Evolutionary conservation across 2,888 invertebrate species (phyloP).

Genomic region (Zelleria hepariella): DNA sequence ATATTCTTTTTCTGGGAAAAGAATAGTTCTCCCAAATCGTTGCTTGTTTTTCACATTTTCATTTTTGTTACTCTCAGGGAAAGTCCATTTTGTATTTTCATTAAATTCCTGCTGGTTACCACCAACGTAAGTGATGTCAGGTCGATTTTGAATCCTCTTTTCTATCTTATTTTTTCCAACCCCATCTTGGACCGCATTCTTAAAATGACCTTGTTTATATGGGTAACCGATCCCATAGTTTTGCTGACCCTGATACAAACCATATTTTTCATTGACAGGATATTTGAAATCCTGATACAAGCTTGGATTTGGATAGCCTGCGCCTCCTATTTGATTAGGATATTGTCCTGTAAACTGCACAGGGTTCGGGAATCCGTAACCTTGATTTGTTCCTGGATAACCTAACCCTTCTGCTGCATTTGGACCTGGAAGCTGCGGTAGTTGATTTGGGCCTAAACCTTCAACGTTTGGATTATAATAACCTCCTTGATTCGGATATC

Average conservation of each 20-base stretch:
- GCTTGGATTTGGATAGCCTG: conserved; percentile 10
- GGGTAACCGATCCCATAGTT: conserved; percentile 30
- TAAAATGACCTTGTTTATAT: conserved; percentile 24
- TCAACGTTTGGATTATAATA: background rate
- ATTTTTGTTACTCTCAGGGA: conserved; percentile 28
- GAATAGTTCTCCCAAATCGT: conserved; percentile 20
- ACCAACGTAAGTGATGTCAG: conserved; percentile 17
- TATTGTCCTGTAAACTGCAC: too few species aligned
- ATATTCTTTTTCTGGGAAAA: conserved; percentile 20
- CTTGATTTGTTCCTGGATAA: background rate
- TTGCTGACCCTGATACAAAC: conserved; percentile 11
- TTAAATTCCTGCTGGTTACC: conserved; percentile 17
- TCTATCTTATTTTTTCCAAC: conserved; percentile 25
- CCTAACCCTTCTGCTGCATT: background rate
- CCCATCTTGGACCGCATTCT: conserved; percentile 15
- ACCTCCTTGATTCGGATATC: background rate
- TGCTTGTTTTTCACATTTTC: conserved; percentile 6
- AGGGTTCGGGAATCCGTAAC: background rate
- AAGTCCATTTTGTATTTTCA: conserved; percentile 31
- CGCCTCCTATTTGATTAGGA: background rate
- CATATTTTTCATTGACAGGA: conserved; percentile 3
- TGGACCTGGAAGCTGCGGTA: conserved; percentile 9
- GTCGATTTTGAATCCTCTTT: conserved; percentile 48
- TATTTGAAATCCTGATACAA: background rate
- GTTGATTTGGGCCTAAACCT: background rate